Conservation (phyloP, 1,140 invertebrate genomes). For the Solenopsis fugax region DNA sequence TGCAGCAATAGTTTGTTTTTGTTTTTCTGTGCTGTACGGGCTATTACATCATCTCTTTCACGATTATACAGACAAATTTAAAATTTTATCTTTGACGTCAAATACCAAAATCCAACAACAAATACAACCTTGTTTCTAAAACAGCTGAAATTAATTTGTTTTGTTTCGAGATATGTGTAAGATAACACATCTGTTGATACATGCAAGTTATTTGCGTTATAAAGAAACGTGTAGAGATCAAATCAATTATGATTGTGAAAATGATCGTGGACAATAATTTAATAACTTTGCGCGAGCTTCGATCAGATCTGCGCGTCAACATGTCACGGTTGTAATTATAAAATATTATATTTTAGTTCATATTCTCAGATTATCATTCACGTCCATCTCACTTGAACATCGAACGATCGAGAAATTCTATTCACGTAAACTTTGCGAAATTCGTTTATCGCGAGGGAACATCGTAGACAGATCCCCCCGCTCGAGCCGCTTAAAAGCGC, state of each 20-base stretch:
- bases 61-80: too few relatives aligned
- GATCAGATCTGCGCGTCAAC: background rate
- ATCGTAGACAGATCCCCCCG: background rate
- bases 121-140: background rate
- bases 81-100: background rate
- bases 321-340: background rate
- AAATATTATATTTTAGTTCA: background rate
- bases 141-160: background rate
- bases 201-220: background rate
- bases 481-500: background rate
- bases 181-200: background rate
- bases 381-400: background rate
- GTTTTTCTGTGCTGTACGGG: too few relatives aligned
- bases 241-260: background rate
- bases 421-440: background rate
- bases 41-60: too few relatives aligned
- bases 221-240: background rate
- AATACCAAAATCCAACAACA: too few relatives aligned
- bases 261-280: background rate
- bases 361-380: background rate
- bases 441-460: conserved; percentile 22
- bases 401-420: background rate
- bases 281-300: background rate
- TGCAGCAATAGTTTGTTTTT: too few relatives aligned
- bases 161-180: background rate